These are phyloP conservation scores for Geotria australis DNA, from an alignment of 2,797 vertebrate genomes.

Conservation along the genomic window DNA sequence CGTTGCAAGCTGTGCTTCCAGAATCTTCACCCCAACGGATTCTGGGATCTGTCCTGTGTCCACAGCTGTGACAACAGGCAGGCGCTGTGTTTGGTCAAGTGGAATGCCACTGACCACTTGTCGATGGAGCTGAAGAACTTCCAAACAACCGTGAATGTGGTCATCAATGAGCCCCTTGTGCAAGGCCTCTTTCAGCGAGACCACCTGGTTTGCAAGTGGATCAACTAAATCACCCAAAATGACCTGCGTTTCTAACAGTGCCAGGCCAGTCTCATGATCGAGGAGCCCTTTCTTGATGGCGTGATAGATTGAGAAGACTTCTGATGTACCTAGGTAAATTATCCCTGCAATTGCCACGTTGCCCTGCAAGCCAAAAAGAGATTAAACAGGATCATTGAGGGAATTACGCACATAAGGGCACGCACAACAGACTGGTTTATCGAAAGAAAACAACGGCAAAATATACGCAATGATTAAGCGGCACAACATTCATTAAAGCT, in stretches of 20 bases:
- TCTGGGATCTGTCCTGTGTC: conserved; percentile 31
- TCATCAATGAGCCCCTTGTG: conserved; percentile 25
- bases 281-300: conserved; percentile 65
- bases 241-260: conserved; percentile 53
- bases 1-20: conserved; percentile 29
- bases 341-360: conserved; percentile 42
- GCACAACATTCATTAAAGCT: too few species aligned
- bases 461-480: too few species aligned
- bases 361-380: conserved; percentile 17
- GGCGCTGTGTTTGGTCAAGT: conserved; percentile 6
- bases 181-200: conserved; percentile 34
- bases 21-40: conserved; percentile 30
- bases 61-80: conserved; percentile 22
- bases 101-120: conserved; percentile 9
- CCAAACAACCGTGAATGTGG: conserved; percentile 16
- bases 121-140: conserved; percentile 21
- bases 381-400: too few species aligned
- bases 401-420: too few species aligned
- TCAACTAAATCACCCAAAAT: conserved; percentile 35
- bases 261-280: conserved; percentile 58
- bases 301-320: conserved; percentile 57
- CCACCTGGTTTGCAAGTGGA: conserved; percentile 19
- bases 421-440: too few species aligned
- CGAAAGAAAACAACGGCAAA: too few species aligned
- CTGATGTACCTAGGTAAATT: conserved; percentile 68